Evolutionary conservation across 2,797 vertebrate genomes (phyloP).

Genomic region (Galago senegalensis): DNA sequence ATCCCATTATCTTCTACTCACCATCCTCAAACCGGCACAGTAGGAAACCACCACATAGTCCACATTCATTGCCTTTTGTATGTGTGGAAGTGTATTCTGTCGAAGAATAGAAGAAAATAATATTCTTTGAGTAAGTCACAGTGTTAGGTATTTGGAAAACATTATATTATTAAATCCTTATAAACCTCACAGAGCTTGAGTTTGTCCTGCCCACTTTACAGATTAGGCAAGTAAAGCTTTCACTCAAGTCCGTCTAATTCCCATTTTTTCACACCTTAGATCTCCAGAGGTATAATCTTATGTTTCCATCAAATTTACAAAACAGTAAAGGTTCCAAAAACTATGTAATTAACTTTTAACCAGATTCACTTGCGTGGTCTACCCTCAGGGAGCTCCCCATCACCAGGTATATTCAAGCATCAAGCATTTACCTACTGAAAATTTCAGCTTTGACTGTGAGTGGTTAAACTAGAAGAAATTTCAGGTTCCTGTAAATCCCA

Average conservation of each 20-base stretch:
- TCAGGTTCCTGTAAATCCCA: not conserved
- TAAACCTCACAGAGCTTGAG: not conserved
- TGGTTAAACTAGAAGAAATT: not conserved
- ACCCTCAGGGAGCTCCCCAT: not conserved
- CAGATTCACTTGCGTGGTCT: not conserved
- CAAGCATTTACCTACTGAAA: not conserved
- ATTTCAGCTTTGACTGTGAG: not conserved
- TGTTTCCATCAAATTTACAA: slow-evolving; percentile 10
- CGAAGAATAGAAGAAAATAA: not conserved
- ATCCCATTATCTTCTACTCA: not conserved
- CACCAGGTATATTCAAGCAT: not conserved
- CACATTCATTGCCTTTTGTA: not conserved
- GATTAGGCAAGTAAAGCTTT: not conserved
- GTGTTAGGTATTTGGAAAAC: not conserved
- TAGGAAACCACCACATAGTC: not conserved
- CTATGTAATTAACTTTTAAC: slow-evolving; percentile 32
- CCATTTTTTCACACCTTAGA: not conserved
- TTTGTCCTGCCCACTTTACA: not conserved
- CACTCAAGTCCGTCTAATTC: not conserved
- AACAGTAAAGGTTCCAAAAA: not conserved
- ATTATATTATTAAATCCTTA: not conserved
- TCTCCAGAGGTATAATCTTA: not conserved
- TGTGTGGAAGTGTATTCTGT: not conserved
- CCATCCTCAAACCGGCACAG: not conserved
- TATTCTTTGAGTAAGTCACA: not conserved